Percentiles rank a stretch among this genome's conserved stretches.
phyloP scores from a whole-genome alignment of 23 tunicate genomes.

The Styela clava region DNA sequence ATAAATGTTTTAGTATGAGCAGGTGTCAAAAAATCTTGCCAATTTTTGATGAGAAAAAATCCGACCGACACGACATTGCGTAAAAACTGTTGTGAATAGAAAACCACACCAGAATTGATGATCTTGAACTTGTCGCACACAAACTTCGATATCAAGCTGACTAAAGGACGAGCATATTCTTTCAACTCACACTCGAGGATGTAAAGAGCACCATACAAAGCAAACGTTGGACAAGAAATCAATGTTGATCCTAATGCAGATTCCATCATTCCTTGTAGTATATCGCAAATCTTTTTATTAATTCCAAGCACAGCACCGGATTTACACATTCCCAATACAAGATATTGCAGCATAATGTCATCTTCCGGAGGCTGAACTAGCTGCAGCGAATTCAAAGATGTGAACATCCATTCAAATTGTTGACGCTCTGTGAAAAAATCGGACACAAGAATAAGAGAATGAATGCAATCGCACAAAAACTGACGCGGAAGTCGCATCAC shows the following conservation, averaged over 20 bases:
- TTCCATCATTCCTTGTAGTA: conserved; percentile 29
- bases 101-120: conserved; percentile 29
- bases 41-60: conserved; percentile 39
- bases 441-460: conserved; percentile 67
- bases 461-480: conserved; percentile 65
- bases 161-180: conserved; percentile 29
- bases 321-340: conserved; percentile 56
- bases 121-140: conserved; percentile 34
- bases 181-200: conserved; percentile 51
- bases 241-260: conserved; percentile 33
- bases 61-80: conserved; percentile 34
- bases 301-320: conserved; percentile 73
- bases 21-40: conserved; percentile 43
- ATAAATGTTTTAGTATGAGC: conserved; percentile 38
- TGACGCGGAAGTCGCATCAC: conserved; percentile 35
- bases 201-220: conserved; percentile 64
- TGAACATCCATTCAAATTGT: conserved; percentile 86
- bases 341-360: conserved; percentile 72
- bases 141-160: conserved; percentile 33
- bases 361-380: conserved; percentile 64
- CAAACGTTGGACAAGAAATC: conserved; percentile 50
- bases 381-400: conserved; percentile 33
- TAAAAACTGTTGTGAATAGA: conserved; percentile 22
- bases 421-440: conserved; percentile 82
- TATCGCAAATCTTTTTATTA: conserved; percentile 30